phyloP scores from a whole-genome alignment of 2,888 invertebrate genomes.

The Linyphia triangularis region DNA sequence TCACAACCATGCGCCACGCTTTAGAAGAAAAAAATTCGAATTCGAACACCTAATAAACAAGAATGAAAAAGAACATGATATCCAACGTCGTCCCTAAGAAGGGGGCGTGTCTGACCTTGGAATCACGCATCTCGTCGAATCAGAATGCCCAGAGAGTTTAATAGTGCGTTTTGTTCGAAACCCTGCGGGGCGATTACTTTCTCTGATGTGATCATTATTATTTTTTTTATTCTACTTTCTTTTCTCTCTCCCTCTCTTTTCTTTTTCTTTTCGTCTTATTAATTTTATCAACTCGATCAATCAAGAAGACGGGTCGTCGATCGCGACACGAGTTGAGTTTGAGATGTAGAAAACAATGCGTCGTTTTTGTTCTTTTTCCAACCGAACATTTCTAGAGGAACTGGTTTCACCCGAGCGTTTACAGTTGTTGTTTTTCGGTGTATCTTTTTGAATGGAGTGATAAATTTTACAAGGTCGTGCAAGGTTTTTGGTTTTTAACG shows the following conservation, averaged over 20 bases:
- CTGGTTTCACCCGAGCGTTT: neutral
- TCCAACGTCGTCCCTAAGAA: slow-evolving; percentile 16
- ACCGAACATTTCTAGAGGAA: neutral
- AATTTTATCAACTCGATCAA: slow-evolving; percentile 65
- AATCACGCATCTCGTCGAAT: slow-evolving; percentile 33
- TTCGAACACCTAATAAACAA: neutral
- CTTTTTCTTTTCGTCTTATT: slow-evolving; percentile 51
- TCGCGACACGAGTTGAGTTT: slow-evolving; percentile 24
- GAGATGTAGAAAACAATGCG: slow-evolving; percentile 28
- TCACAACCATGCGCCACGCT: neutral
- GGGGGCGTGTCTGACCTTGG: slow-evolving; percentile 60
- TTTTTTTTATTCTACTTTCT: neutral
- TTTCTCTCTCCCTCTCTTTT: neutral
- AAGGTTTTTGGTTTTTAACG: neutral
- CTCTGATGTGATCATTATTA: slow-evolving; percentile 27
- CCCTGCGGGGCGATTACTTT: slow-evolving; percentile 50
- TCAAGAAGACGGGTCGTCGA: slow-evolving; percentile 51
- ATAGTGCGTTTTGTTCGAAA: slow-evolving; percentile 58
- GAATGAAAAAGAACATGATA: neutral
- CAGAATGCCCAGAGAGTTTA: slow-evolving; percentile 35
- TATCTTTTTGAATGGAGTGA: neutral
- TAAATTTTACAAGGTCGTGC: neutral
- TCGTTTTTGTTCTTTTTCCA: slow-evolving; percentile 3
- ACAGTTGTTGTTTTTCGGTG: neutral
- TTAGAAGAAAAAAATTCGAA: neutral